Base-by-base conservation (phyloP, 92 coral and sea anemone species). In the Paragorgia papillata region DNA sequence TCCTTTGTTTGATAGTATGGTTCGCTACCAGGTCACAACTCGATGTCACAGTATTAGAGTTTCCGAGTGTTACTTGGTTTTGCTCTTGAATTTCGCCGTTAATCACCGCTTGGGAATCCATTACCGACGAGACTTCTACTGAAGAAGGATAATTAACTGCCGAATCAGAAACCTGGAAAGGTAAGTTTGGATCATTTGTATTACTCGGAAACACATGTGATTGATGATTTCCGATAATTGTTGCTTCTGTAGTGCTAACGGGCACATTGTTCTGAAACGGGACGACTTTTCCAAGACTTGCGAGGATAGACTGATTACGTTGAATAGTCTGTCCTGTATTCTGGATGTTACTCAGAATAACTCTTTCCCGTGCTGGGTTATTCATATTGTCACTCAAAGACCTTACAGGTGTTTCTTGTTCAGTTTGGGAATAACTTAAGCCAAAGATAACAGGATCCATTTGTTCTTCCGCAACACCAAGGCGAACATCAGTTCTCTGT, bases 331-430 rank as follows among this genome's bases (percentile, higher is more conserved):
- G 7, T 46, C 53, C 53, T 6, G 76, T 48, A 33, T 29, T 69
- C 31, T 48, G 37, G 29, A 48, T 51, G 26, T 69, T 48, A 17
- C 61, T 69, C 29, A 69, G 50, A 8, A 69, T 51, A 10, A 37
- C 14, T 17, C 57, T 20, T 48, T 67, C 54, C 10, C 13, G 13
- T 1, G 62, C 22, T 26, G 24, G 7, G 28, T 22, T 7, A 56
- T 56, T 22, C 30, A 56, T 6, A 22, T 56, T 1, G 22, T 56
- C 9, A 46, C 53, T 46, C 7, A n/a, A 46, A 46, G n/a, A 2
- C n/a, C 14, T 37, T 37, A 37, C 18, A 33, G 50, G 19, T 12
- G 18, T 30, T 15, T 25, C 34, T 63, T 63, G 70, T 17, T 39
- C 25, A 37, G 46, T 33, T 5, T 13, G 17, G 13, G 48, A 22